Evolutionary conservation across 2,888 invertebrate genomes (phyloP), one percentile per base, ranked within the genome.

Genomic region (Eustalomyia histrio): DNA sequence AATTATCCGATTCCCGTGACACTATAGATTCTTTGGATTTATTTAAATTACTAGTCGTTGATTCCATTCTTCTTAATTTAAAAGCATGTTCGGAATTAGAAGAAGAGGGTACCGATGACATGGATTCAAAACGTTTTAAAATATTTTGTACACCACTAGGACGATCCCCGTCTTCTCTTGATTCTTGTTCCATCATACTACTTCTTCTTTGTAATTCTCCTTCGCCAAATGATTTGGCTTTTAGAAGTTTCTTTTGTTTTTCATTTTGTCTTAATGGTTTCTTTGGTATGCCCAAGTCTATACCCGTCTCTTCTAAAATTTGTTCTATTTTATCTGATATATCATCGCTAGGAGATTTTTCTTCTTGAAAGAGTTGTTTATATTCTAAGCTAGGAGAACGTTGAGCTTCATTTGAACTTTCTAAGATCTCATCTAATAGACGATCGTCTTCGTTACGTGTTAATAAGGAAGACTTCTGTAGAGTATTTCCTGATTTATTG

Each of bases 331-430:
- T 90, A 55, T 90, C 90, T 0, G 90, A 90, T 7, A 90, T 83
- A 84, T 90, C 90, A 43, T 87, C 87, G 67, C 90, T 90, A 2
- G 90, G 90, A 0, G 90, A 90, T 79, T 89, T 90, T 74, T 90
- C 90, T 39, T 88, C 89, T 12, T 87, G 86, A 61, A 91, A 91
- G 0, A 91, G 84, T 5, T 88, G 85, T 21, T 88, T 88, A 83
- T 90, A 91, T 21, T 91, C 91, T 3, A 87, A 81, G 24, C 89
- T 90, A 16, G 90, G 89, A 1, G 91, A 90, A 29, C 89, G 86
- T 17, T 84, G 81, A 1, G 84, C 86, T 35, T 86, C 86, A 9
- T 83, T 86, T 8, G 81, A 84, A 7, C 63, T 74, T 33, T 86
- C 83, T 7, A 90, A 74, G 14, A 90, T 90, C 78, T 90, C 89